Evolutionary conservation across 2,113 vertebrate genomes (phyloP).

Genomic region (Hyperoodon ampullatus): DNA sequence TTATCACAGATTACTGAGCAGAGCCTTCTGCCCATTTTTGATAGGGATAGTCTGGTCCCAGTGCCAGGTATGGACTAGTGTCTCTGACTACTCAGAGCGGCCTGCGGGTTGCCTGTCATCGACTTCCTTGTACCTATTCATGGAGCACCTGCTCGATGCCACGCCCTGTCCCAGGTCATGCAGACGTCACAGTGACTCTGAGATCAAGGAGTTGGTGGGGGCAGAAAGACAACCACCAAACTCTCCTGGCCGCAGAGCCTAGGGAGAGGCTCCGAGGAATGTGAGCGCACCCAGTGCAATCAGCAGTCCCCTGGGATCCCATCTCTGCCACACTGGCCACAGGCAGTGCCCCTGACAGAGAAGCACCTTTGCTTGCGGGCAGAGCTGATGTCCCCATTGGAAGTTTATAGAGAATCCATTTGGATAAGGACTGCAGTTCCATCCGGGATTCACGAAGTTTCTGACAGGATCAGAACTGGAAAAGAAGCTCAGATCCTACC

Average conservation of each 20-base stretch:
- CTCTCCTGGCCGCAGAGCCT: background rate
- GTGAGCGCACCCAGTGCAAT: too few species aligned
- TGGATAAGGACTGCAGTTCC: background rate
- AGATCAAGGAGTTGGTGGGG: background rate
- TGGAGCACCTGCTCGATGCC: too few species aligned
- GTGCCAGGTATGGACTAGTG: rapidly evolving
- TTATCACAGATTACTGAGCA: background rate
- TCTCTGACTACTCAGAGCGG: background rate
- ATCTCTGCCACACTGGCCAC: background rate
- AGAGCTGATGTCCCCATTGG: rapidly evolving
- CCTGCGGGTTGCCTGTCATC: background rate
- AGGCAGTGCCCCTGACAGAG: background rate
- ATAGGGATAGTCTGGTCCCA: background rate
- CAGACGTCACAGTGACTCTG: background rate
- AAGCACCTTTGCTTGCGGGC: rapidly evolving
- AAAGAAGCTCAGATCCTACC: background rate
- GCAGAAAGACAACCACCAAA: background rate
- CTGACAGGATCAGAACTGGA: background rate
- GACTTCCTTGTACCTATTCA: too few species aligned
- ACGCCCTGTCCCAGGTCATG: background rate
- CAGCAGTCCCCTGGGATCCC: too few species aligned
- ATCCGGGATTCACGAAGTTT: background rate
- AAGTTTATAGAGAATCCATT: background rate
- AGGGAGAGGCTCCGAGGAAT: background rate
- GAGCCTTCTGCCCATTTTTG: background rate